A percentile compares a stretch with the other conserved stretches of the same genome.
Conservation (phyloP, 2,797 vertebrate genomes). For the Spondyliosoma cantharus region DNA sequence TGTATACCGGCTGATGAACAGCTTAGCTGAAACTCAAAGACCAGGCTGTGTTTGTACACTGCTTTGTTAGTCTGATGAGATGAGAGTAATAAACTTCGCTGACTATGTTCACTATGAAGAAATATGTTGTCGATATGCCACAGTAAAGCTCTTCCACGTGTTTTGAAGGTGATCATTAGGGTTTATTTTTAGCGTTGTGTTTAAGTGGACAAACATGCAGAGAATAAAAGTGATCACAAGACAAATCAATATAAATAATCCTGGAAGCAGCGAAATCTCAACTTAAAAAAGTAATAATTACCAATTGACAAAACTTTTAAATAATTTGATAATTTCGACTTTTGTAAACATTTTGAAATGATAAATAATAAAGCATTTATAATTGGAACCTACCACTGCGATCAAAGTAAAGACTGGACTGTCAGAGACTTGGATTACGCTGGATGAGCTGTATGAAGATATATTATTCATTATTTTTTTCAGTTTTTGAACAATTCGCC, state of each 20-base stretch:
- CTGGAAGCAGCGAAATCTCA: neutral
- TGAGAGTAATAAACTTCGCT: neutral
- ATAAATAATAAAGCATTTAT: neutral
- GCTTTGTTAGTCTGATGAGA: neutral
- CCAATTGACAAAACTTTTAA: neutral
- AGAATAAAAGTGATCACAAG: neutral
- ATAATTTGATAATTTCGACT: neutral
- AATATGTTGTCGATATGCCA: neutral
- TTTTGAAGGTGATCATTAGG: neutral
- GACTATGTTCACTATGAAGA: neutral
- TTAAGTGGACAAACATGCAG: neutral
- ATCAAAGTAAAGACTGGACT: neutral
- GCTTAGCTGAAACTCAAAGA: constrained; percentile 2
- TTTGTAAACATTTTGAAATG: too few species aligned
- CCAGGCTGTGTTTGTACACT: neutral
- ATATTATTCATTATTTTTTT: too few species aligned
- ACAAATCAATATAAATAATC: neutral
- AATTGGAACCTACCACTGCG: neutral
- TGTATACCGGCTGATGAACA: constrained; percentile 16
- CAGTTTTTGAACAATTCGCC: too few species aligned
- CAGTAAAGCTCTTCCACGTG: neutral
- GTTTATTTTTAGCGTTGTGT: neutral
- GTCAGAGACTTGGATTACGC: too few species aligned
- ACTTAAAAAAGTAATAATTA: neutral
- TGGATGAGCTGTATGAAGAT: too few species aligned